These are phyloP conservation scores for Diarsia brunnea DNA, from an alignment of 2,888 invertebrate species.

Conservation along the genomic window DNA sequence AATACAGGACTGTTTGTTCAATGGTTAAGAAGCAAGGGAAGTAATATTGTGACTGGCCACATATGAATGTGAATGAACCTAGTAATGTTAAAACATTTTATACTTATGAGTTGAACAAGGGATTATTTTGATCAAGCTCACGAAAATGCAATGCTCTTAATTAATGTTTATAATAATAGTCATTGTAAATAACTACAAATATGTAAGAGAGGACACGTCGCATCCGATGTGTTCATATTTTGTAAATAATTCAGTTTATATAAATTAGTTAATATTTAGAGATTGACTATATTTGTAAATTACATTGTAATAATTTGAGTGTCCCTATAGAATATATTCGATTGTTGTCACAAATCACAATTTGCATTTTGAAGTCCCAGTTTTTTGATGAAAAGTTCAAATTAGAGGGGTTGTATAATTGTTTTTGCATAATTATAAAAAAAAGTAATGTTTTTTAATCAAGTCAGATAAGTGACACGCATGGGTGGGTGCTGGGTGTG, in stretches of 20 bases:
- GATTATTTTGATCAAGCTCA: slow-evolving; percentile 88
- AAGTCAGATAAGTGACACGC: slow-evolving; percentile 80
- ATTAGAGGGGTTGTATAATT: slow-evolving; percentile 83
- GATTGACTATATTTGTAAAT: slow-evolving; percentile 89
- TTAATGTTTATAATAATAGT: slow-evolving; percentile 87
- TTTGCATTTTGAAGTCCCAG: slow-evolving; percentile 83
- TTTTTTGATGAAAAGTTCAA: slow-evolving; percentile 81
- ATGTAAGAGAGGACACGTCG: slow-evolving; percentile 84
- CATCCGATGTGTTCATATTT: slow-evolving; percentile 83
- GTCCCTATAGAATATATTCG: slow-evolving; percentile 85
- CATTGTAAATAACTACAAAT: slow-evolving; percentile 89
- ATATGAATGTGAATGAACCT: slow-evolving; percentile 68
- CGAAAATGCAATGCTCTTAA: slow-evolving; percentile 88
- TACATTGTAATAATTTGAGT: slow-evolving; percentile 87
- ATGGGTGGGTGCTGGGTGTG: slow-evolving; percentile 80
- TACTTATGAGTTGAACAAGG: slow-evolving; percentile 83
- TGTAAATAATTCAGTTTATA: slow-evolving; percentile 89
- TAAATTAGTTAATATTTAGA: slow-evolving; percentile 86
- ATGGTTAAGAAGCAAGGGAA: slow-evolving; percentile 71
- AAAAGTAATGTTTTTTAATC: slow-evolving; percentile 76
- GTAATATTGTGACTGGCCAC: slow-evolving; percentile 74
- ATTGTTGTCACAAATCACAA: slow-evolving; percentile 90
- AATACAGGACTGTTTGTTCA: slow-evolving; percentile 74
- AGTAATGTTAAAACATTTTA: slow-evolving; percentile 71
- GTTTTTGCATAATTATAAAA: slow-evolving; percentile 83